Conservation (phyloP, 2,888 invertebrate species). For the Steinernema carpocapsae region DNA sequence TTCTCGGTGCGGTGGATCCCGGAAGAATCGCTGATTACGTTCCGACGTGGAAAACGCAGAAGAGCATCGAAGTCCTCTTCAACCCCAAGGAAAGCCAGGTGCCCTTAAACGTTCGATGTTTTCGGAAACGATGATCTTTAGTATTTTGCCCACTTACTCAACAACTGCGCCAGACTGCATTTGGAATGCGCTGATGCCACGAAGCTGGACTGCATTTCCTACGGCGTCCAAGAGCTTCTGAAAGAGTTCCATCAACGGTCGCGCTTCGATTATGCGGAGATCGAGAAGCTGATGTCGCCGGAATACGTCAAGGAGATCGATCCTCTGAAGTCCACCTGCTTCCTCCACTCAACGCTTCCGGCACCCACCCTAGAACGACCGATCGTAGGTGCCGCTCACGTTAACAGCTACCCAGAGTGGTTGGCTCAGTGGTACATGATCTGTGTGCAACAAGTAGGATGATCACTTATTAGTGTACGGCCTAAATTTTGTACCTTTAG, state of each 20-base stretch:
- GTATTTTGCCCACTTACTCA: slow-evolving; percentile 29
- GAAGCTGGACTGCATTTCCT: slow-evolving; percentile 35
- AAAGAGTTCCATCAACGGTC: not conserved
- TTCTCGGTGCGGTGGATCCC: slow-evolving; percentile 38
- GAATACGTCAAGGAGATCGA: slow-evolving; percentile 2
- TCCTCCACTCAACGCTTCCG: not conserved
- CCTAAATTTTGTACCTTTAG: not conserved
- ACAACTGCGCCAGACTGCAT: slow-evolving; percentile 25
- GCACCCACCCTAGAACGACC: not conserved
- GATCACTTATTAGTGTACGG: too few relatives aligned
- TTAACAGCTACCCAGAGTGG: slow-evolving; percentile 29
- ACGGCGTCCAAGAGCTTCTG: slow-evolving; percentile 25
- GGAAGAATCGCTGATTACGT: slow-evolving; percentile 16
- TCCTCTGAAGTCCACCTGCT: slow-evolving; percentile 9
- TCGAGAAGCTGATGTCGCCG: not conserved
- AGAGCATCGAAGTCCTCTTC: not conserved
- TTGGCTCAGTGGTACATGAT: slow-evolving; percentile 31
- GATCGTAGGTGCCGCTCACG: not conserved
- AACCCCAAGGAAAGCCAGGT: not conserved
- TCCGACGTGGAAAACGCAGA: not conserved
- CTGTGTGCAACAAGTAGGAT: not conserved
- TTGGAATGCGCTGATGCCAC: slow-evolving; percentile 20
- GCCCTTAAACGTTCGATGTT: not conserved
- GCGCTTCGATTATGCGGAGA: not conserved
- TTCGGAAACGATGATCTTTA: not conserved